Conservation (phyloP, 2,888 invertebrate genomes). For the Beris chalybata region DNA sequence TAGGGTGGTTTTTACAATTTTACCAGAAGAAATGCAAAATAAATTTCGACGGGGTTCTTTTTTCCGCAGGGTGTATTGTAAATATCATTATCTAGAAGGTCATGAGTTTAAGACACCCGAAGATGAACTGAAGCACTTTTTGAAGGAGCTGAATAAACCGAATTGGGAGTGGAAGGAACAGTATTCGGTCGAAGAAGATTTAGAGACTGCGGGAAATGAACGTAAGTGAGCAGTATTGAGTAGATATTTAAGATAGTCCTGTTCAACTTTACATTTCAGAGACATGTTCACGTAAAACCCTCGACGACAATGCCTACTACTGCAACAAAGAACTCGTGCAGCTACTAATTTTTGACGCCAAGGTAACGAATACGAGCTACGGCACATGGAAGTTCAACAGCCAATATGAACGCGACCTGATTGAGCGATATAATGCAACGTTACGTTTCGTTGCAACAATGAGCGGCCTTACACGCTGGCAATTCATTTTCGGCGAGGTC, state of each 20-base stretch:
- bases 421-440: conserved; percentile 70
- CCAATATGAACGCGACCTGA: conserved; percentile 60
- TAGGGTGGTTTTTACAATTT: conserved; percentile 47
- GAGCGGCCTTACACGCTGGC: conserved; percentile 87
- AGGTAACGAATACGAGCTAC: conserved; percentile 65
- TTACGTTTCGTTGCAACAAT: conserved; percentile 84
- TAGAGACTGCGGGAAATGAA: conserved; percentile 34
- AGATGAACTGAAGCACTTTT: conserved; percentile 73
- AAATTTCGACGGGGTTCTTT: conserved; percentile 33
- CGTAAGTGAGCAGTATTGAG: conserved; percentile 27
- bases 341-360: conserved; percentile 84
- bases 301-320: conserved; percentile 73
- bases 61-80: conserved; percentile 75
- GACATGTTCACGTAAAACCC: conserved; percentile 67
- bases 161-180: conserved; percentile 67
- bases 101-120: conserved; percentile 75
- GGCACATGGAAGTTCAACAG: conserved; percentile 60
- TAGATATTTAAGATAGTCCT: not conserved
- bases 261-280: not conserved
- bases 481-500: conserved; percentile 68
- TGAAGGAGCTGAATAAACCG: conserved; percentile 65
- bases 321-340: conserved; percentile 84
- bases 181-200: conserved; percentile 53
- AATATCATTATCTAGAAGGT: conserved; percentile 79
- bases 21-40: not conserved